Conservation (phyloP, 2,888 invertebrate genomes). For the Chromoteleia sp. region DNA sequence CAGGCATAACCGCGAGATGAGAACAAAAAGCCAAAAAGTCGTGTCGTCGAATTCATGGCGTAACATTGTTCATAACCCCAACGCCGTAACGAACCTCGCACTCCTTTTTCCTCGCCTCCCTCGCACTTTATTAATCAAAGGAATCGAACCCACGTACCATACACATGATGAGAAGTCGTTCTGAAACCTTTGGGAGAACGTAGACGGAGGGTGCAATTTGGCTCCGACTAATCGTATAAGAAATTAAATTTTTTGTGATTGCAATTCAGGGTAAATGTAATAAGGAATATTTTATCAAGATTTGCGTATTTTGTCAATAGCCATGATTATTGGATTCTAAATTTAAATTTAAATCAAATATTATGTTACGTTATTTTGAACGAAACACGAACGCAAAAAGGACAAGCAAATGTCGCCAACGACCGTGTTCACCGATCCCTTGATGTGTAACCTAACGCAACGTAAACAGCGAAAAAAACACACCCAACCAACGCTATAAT, state of each 20-base stretch:
- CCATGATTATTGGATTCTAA: background rate
- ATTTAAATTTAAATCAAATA: background rate
- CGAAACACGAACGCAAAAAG: conserved; percentile 2
- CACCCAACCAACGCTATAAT: conserved; percentile 21
- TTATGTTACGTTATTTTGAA: background rate
- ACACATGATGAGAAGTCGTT: conserved; percentile 42
- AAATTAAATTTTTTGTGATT: conserved; percentile 26
- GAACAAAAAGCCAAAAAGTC: conserved; percentile 54
- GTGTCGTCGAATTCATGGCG: conserved; percentile 49
- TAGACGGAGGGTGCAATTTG: conserved; percentile 9
- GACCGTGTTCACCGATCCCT: conserved; percentile 30
- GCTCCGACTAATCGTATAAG: conserved; percentile 21
- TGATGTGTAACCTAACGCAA: conserved; percentile 26
- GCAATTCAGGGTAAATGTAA: background rate
- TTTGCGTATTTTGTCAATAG: background rate
- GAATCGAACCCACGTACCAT: conserved; percentile 53
- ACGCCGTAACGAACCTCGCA: conserved; percentile 45
- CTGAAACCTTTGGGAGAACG: conserved; percentile 35
- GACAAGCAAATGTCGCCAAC: conserved; percentile 33
- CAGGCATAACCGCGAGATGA: conserved; percentile 46
- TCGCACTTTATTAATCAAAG: conserved; percentile 64
- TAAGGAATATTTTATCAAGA: background rate
- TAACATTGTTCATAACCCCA: conserved; percentile 63
- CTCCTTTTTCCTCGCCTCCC: conserved; percentile 29
- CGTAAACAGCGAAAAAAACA: conserved; percentile 40